These are phyloP conservation scores for Prenolepis imparis DNA, from an alignment of 2,888 invertebrate species.

Conservation along the genomic window DNA sequence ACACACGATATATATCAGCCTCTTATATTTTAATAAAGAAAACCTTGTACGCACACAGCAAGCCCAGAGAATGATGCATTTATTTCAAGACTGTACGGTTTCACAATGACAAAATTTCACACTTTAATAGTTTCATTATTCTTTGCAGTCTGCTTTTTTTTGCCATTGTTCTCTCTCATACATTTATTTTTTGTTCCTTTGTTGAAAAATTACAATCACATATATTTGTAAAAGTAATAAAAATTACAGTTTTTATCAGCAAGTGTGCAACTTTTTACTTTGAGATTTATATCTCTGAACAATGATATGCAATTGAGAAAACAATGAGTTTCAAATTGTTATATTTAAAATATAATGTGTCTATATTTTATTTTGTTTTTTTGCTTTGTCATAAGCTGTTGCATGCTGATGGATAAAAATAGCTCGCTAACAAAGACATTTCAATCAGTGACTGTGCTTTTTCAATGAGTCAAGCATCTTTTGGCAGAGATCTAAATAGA, in stretches of 20 bases:
- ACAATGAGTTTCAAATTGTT: not conserved
- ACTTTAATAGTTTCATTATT: not conserved
- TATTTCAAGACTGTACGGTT: not conserved
- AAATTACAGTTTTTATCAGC: not conserved
- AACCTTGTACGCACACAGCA: not conserved
- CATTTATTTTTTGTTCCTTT: constrained; percentile 48
- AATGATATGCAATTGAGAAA: not conserved
- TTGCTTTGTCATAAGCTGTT: not conserved
- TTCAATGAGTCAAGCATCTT: not conserved
- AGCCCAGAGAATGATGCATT: too few species aligned
- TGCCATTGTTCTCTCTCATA: not conserved
- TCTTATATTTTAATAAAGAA: not conserved
- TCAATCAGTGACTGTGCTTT: not conserved
- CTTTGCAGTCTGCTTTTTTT: not conserved
- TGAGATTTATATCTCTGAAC: not conserved
- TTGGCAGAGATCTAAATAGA: not conserved
- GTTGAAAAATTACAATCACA: not conserved
- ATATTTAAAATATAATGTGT: constrained; percentile 11
- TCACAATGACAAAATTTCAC: not conserved
- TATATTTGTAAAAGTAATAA: not conserved
- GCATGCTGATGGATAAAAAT: constrained; percentile 18
- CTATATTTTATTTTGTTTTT: not conserved
- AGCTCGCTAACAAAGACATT: constrained; percentile 22
- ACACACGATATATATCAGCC: constrained; percentile 15
- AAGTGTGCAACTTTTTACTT: not conserved